Evolutionary conservation across 2,888 invertebrate species (phyloP), one percentile per base, ranked within the genome.

Genomic region (Stenodera caucasica): DNA sequence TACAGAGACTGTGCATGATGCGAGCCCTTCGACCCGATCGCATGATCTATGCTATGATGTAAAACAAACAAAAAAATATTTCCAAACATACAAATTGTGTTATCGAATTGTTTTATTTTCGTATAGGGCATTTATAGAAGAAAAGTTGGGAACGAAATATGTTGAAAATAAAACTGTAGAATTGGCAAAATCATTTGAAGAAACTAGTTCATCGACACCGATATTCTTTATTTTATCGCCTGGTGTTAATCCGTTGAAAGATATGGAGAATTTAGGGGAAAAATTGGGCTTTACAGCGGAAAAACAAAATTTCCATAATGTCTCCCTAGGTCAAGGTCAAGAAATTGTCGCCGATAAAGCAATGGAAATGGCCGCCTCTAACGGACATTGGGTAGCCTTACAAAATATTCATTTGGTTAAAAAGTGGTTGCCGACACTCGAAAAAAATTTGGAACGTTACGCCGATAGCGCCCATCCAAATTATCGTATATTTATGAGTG

Each of bases 301-400:
- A 66, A 85, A 86, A 68, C 87, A 87, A 64, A 96, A 93, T 77
- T 93, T 97, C 78, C 94, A 96, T 80, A 96, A 93, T 71, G 94
- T 98, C 5, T 98, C 97, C 6, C 97, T 98, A 97, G 98, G 98
- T 2, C 98, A 98, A 84, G 98, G 97, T 0, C 97, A 98, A 82
- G 98, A 91, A 76, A 82, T 80, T 7, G 80, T 81, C 4, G 81
- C 81, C 0, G 75, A 74, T 60, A 81, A 81, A 50, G 78, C 81
- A 78, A 79, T 81, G 53, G 79, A 80, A 64, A 68, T 67, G 4
- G 76, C 79, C 0, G 79, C 80, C 75, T 55, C 77, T 2, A 79
- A 81, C 66, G 97, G 98, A 0, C 92, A 94, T 12, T 98, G 97
- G 97, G 94, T 97, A 0, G 83, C 98, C 9, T 84, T 98, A 7